phyloP scores from a whole-genome alignment of 2,888 invertebrate species.

The Eueremaeus valkanovi region DNA sequence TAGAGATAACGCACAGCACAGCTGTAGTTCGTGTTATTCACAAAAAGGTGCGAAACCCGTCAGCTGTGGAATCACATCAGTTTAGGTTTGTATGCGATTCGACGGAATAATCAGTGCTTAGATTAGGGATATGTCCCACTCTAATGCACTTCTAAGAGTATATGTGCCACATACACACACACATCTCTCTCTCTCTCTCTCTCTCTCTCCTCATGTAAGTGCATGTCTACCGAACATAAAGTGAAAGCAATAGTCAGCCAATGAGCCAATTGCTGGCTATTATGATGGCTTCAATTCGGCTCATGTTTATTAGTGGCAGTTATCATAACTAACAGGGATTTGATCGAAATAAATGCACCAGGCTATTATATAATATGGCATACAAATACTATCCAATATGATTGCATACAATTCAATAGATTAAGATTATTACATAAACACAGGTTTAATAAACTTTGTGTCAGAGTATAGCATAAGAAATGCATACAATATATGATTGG shows the following conservation, averaged over 20 bases:
- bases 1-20: neutral
- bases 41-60: constrained; percentile 15
- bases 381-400: too few species aligned
- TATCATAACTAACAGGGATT: neutral
- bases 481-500: too few species aligned
- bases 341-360: neutral
- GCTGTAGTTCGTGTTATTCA: neutral
- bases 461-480: too few species aligned
- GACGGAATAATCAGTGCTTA: neutral
- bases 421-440: too few species aligned
- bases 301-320: neutral
- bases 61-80: constrained; percentile 13
- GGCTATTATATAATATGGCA: neutral
- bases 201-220: neutral
- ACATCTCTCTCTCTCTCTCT: too few species aligned
- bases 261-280: neutral
- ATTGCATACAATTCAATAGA: too few species aligned
- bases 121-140: neutral
- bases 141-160: neutral
- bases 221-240: constrained; percentile 1
- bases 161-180: too few species aligned
- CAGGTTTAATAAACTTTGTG: too few species aligned
- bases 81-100: neutral
- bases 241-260: neutral
- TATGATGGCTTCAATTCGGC: neutral